Percentiles rank a stretch among this genome's conserved stretches.
These are phyloP conservation scores for Andricus grossulariae DNA, from an alignment of 1,140 invertebrate species.

Conservation along the genomic window DNA sequence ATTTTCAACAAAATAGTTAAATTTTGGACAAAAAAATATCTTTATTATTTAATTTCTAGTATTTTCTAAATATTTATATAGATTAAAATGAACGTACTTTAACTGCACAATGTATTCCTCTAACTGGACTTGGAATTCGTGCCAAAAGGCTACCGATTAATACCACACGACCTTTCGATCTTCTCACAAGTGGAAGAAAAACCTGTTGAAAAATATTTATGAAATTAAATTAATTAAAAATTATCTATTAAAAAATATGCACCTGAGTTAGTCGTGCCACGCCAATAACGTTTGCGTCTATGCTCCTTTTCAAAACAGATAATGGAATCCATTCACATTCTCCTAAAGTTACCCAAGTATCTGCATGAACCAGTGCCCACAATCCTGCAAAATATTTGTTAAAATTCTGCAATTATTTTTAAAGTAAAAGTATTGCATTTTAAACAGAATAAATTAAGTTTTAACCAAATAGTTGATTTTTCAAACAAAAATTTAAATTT, in stretches of 20 bases:
- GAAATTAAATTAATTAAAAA: constrained; percentile 27
- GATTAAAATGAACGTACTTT: constrained; percentile 70
- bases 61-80: constrained; percentile 23
- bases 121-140: constrained; percentile 84
- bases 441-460: too few species aligned
- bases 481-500: too few species aligned
- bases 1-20: too few species aligned
- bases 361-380: constrained; percentile 93
- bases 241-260: constrained; percentile 55
- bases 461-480: too few species aligned
- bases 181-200: constrained; percentile 87
- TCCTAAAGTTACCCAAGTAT: constrained; percentile 90
- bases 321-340: constrained; percentile 92
- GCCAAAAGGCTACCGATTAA: constrained; percentile 82
- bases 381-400: constrained; percentile 74
- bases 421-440: too few species aligned
- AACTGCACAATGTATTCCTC: constrained; percentile 87
- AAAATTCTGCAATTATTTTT: too few species aligned
- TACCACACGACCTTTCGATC: constrained; percentile 83
- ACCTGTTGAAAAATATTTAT: constrained; percentile 72
- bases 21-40: too few species aligned
- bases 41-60: constrained; percentile 2
- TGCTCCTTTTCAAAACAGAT: constrained; percentile 82
- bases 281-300: constrained; percentile 87
- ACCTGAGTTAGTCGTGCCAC: constrained; percentile 83